These are phyloP conservation scores for Notothenia coriiceps DNA, from an alignment of 2,113 vertebrate species.

Conservation along the genomic window DNA sequence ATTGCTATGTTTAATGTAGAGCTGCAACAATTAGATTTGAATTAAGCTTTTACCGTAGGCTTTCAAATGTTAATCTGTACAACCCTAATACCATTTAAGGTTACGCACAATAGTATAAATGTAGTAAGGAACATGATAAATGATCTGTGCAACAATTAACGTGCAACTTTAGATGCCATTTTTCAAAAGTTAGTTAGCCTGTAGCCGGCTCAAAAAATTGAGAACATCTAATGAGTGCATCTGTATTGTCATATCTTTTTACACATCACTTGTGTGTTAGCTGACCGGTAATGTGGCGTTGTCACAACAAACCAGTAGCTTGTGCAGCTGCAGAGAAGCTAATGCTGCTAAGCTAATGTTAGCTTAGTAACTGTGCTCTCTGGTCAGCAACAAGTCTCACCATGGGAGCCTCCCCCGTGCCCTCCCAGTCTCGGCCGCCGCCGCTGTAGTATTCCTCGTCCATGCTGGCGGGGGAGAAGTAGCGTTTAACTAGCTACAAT, in stretches of 20 bases:
- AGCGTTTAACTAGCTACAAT: rapidly evolving
- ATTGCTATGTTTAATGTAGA: no score
- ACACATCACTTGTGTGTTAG: background rate
- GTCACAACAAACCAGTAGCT: background rate
- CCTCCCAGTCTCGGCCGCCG: conserved; percentile 81
- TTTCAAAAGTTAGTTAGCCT: conserved; percentile 11
- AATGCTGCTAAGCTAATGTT: conserved; percentile 20
- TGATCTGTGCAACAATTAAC: background rate
- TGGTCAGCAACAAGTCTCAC: conserved; percentile 75
- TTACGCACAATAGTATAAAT: no score
- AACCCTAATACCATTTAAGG: background rate
- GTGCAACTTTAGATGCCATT: background rate
- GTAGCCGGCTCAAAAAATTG: background rate
- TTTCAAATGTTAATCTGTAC: background rate
- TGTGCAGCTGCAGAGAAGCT: conserved; percentile 25
- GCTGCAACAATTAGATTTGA: no score
- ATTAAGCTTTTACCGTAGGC: background rate
- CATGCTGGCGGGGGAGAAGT: conserved; percentile 65
- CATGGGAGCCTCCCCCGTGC: conserved; percentile 68
- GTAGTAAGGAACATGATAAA: background rate
- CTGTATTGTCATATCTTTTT: background rate
- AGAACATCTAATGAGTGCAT: background rate
- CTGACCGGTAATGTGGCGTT: background rate
- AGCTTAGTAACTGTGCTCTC: background rate
- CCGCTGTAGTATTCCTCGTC: conserved; percentile 84